Evolutionary conservation across 1,140 invertebrate genomes (phyloP).

Genomic region (Diabrotica virgifera): DNA sequence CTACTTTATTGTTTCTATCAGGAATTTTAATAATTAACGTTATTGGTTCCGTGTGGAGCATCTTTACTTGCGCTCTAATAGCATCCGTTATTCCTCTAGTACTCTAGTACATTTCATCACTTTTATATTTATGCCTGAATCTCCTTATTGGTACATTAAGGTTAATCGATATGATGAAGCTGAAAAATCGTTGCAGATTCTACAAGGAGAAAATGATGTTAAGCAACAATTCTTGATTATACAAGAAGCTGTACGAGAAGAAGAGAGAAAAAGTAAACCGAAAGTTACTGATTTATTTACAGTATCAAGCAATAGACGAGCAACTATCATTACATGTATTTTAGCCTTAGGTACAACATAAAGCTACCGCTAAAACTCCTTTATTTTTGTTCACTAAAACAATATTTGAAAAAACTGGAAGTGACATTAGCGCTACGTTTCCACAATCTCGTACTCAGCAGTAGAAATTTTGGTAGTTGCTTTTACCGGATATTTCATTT

Average conservation of each 20-base stretch:
- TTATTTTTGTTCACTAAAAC: conserved; percentile 72
- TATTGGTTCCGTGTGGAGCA: conserved; percentile 24
- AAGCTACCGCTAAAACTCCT: conserved; percentile 63
- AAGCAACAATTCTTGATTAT: conserved; percentile 64
- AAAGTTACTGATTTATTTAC: too few relatives aligned
- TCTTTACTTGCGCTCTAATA: conserved; percentile 26
- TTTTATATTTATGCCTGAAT: conserved; percentile 29
- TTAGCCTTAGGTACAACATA: conserved; percentile 59
- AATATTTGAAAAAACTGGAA: conserved; percentile 63
- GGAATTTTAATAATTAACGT: conserved; percentile 32
- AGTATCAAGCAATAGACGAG: too few relatives aligned
- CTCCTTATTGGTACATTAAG: conserved; percentile 23
- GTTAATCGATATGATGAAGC: conserved; percentile 50
- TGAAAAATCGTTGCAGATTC: conserved; percentile 66
- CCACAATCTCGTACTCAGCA: conserved; percentile 57
- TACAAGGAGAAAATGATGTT: conserved; percentile 74
- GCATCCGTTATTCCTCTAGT: conserved; percentile 23
- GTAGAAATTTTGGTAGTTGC: too few relatives aligned
- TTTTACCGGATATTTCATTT: too few relatives aligned
- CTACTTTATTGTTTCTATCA: conserved; percentile 33
- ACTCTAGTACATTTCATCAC: conserved; percentile 19
- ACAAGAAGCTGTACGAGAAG: too few relatives aligned
- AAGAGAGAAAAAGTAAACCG: too few relatives aligned
- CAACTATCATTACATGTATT: conserved; percentile 12
- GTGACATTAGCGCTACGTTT: conserved; percentile 38